Evolutionary conservation across 2,888 invertebrate genomes (phyloP).

Genomic region (Augiades crinisus): DNA sequence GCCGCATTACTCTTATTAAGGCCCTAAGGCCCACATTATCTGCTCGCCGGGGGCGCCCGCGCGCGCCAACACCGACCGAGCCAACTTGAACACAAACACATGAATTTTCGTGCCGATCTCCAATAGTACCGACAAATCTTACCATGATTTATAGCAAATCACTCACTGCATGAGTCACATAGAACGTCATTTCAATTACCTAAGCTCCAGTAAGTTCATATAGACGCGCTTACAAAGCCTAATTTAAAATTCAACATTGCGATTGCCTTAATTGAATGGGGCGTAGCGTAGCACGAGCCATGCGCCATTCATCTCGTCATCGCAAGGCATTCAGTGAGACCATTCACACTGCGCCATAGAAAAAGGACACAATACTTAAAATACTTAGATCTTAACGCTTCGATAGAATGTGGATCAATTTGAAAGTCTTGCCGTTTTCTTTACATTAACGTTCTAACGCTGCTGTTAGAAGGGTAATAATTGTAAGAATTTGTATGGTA

Average conservation of each 20-base stretch:
- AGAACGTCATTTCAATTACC: slow-evolving; percentile 62
- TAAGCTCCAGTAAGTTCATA: slow-evolving; percentile 42
- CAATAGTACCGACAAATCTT: background rate
- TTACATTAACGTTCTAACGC: background rate
- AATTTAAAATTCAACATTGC: slow-evolving; percentile 67
- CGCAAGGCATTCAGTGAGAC: slow-evolving; percentile 29
- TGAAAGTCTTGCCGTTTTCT: background rate
- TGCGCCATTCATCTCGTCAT: slow-evolving; percentile 64
- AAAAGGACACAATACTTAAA: background rate
- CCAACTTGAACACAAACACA: slow-evolving; percentile 30
- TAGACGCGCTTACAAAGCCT: slow-evolving; percentile 46
- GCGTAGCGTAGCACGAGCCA: slow-evolving; percentile 67
- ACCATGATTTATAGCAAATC: slow-evolving; percentile 12
- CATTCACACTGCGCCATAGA: slow-evolving; percentile 13
- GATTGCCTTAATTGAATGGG: slow-evolving; percentile 62
- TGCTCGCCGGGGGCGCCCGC: slow-evolving; percentile 56
- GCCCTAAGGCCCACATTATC: slow-evolving; percentile 67
- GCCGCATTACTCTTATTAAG: slow-evolving; percentile 73
- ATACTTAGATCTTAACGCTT: background rate
- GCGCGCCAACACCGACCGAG: slow-evolving; percentile 32
- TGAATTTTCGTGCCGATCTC: slow-evolving; percentile 28
- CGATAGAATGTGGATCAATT: background rate
- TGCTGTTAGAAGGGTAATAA: background rate
- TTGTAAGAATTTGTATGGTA: slow-evolving; percentile 12
- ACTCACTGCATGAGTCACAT: slow-evolving; percentile 50